These are phyloP conservation scores for Myotis pilosus DNA, from an alignment of 2,797 vertebrate genomes.

Conservation along the genomic window DNA sequence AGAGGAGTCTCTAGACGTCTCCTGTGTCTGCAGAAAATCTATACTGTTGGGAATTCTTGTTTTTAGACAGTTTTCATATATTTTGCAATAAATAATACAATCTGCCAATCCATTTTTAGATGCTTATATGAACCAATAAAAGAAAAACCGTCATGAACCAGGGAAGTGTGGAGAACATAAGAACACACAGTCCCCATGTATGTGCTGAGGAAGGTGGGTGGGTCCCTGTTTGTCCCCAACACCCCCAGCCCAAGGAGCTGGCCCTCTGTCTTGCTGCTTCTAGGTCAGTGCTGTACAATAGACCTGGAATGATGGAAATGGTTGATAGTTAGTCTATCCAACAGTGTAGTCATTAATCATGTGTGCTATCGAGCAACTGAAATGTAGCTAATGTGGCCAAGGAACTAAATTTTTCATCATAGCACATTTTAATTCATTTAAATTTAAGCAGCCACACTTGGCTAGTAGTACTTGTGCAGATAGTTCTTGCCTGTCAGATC, in stretches of 20 bases:
- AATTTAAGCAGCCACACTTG: neutral
- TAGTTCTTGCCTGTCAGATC: neutral
- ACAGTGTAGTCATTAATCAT: neutral
- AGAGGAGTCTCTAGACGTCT: slow-evolving; percentile 9
- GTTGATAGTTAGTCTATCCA: neutral
- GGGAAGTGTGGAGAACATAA: neutral
- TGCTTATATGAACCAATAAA: slow-evolving; percentile 16
- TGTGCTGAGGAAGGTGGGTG: neutral
- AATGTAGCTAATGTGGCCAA: neutral
- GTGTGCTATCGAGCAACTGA: neutral
- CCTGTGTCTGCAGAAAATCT: neutral
- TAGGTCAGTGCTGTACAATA: neutral
- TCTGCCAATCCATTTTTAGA: neutral
- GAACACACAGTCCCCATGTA: too few relatives aligned
- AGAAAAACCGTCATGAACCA: neutral
- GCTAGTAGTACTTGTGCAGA: neutral
- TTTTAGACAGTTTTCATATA: slow-evolving; percentile 10
- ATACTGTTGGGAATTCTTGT: neutral
- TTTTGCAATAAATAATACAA: slow-evolving; percentile 42
- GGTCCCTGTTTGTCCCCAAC: neutral
- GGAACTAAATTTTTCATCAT: neutral
- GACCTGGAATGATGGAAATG: neutral
- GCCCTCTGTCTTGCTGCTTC: neutral
- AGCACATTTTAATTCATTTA: neutral
- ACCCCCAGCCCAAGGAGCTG: neutral